Evolutionary conservation across 2,797 vertebrate genomes (phyloP).

Genomic region (Eidolon dupreanum): DNA sequence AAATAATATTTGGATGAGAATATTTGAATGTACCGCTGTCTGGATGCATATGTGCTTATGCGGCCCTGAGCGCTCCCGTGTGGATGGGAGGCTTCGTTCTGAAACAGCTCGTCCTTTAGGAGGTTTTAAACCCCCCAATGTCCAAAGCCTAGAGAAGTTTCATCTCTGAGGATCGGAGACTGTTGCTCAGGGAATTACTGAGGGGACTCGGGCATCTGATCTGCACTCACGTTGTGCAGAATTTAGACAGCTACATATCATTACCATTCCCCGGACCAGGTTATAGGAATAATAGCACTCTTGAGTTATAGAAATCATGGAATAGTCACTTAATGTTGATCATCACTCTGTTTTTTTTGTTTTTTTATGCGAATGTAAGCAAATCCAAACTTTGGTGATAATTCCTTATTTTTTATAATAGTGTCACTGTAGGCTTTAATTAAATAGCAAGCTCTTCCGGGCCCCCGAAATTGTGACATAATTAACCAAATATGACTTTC

Average conservation of each 20-base stretch:
- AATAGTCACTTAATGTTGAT: not conserved
- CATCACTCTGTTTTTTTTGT: not conserved
- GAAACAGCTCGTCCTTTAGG: slow-evolving; percentile 12
- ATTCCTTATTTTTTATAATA: not conserved
- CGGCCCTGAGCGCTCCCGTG: not conserved
- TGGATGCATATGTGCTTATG: slow-evolving; percentile 26
- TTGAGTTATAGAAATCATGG: not conserved
- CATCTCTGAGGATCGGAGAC: not conserved
- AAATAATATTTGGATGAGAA: not conserved
- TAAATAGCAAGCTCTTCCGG: not conserved
- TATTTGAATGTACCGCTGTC: not conserved
- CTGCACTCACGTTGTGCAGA: rapidly evolving
- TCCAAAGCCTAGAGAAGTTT: not conserved
- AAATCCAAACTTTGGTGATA: not conserved
- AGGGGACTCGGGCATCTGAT: not conserved
- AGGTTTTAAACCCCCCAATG: slow-evolving; percentile 25
- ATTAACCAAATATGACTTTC: not conserved
- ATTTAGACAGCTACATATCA: not conserved
- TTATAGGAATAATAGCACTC: not conserved
- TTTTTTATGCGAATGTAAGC: not conserved
- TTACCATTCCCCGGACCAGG: not conserved
- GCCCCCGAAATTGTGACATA: not conserved
- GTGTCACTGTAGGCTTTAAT: not conserved
- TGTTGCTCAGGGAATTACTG: slow-evolving; percentile 38
- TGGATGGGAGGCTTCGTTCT: not conserved